Conservation (phyloP, 30 jellyfish, hydroid and myxozoan genomes). For the Calvadosia cruxmelitensis region DNA sequence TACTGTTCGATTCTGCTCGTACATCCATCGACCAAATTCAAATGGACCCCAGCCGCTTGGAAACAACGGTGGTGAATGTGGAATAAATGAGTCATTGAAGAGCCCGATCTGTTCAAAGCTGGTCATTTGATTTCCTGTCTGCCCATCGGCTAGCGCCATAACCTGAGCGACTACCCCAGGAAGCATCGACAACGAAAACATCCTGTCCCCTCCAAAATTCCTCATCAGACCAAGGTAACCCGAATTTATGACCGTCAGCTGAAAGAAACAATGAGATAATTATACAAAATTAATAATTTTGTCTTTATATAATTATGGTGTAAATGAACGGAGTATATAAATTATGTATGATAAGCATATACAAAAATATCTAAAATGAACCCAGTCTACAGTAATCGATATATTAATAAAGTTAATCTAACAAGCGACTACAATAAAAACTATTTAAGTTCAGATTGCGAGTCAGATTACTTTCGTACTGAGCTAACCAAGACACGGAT, state of each 20-base stretch:
- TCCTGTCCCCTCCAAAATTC: conserved; percentile 33
- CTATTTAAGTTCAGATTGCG: too few relatives aligned
- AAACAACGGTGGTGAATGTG: background rate
- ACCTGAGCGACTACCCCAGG: conserved; percentile 15
- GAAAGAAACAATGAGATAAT: background rate
- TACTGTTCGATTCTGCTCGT: conserved; percentile 3
- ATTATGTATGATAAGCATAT: too few relatives aligned
- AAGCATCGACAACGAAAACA: conserved; percentile 11
- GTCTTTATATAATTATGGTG: background rate
- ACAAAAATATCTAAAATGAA: too few relatives aligned
- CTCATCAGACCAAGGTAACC: conserved; percentile 36
- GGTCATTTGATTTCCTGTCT: conserved; percentile 4
- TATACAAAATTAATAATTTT: too few relatives aligned
- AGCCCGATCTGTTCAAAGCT: conserved; percentile 20
- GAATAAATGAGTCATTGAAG: conserved; percentile 3
- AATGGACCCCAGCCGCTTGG: conserved; percentile 34
- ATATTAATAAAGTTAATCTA: too few relatives aligned
- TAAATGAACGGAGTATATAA: too few relatives aligned
- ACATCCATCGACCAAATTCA: conserved; percentile 41
- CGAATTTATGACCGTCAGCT: conserved; percentile 34
- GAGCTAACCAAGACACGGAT: too few relatives aligned
- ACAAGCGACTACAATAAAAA: too few relatives aligned
- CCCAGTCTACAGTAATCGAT: too few relatives aligned
- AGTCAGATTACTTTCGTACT: too few relatives aligned
- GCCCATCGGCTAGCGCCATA: background rate